Evolutionary conservation across 1,140 invertebrate species (phyloP).

Genomic region (Melitaea cinxia): DNA sequence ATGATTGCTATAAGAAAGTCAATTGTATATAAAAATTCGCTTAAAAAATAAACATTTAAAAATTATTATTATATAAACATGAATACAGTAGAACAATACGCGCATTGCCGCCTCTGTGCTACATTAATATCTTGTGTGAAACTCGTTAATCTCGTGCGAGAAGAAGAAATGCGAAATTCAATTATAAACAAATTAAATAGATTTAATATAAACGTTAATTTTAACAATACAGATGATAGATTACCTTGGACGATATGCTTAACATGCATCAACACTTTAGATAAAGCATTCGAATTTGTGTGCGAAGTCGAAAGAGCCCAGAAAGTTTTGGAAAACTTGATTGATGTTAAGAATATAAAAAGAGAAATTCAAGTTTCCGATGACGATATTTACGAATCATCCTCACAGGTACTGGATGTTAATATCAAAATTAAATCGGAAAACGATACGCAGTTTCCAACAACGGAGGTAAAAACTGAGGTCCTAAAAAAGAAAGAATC

Average conservation of each 20-base stretch:
- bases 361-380: constrained; percentile 23
- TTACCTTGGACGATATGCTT: constrained; percentile 61
- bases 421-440: constrained; percentile 26
- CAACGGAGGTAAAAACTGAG: background rate
- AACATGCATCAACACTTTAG: constrained; percentile 51
- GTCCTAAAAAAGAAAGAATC: constrained; percentile 5
- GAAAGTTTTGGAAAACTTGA: constrained; percentile 41
- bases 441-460: background rate
- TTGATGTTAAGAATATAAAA: constrained; percentile 31
- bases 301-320: constrained; percentile 54
- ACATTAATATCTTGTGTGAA: constrained; percentile 51
- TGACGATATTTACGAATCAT: constrained; percentile 17
- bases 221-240: constrained; percentile 24
- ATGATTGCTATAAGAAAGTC: constrained; percentile 1
- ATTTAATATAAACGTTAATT: constrained; percentile 37
- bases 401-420: constrained; percentile 13
- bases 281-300: constrained; percentile 59
- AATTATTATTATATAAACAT: constrained; percentile 28
- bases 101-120: constrained; percentile 58
- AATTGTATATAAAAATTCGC: background rate
- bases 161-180: constrained; percentile 44
- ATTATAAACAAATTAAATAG: constrained; percentile 46
- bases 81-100: constrained; percentile 40
- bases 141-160: constrained; percentile 46
- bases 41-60: background rate